These are phyloP conservation scores for Cerceris ruficornis DNA, from an alignment of 2,888 invertebrate genomes.

Conservation along the genomic window DNA sequence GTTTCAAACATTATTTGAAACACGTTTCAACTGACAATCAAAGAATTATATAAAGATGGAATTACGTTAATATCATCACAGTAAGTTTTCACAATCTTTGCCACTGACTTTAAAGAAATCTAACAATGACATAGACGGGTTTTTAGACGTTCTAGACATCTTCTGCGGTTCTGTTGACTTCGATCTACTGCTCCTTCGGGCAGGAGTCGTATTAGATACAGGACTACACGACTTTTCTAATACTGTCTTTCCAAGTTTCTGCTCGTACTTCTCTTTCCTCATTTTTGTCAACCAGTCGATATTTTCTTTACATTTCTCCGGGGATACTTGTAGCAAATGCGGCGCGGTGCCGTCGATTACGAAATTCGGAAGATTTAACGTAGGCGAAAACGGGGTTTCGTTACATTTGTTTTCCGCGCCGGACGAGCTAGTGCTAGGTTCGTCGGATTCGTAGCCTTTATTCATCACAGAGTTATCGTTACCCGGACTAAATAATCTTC, in stretches of 20 bases:
- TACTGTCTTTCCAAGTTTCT: slow-evolving; percentile 71
- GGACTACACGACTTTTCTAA: slow-evolving; percentile 69
- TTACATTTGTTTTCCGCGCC: slow-evolving; percentile 62
- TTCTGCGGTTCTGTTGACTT: slow-evolving; percentile 72
- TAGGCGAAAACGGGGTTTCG: slow-evolving; percentile 83
- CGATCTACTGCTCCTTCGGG: slow-evolving; percentile 66
- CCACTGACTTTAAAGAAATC: slow-evolving; percentile 69
- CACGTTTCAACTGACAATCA: slow-evolving; percentile 7
- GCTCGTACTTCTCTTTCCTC: slow-evolving; percentile 83
- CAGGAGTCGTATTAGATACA: slow-evolving; percentile 59
- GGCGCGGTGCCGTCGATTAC: slow-evolving; percentile 90
- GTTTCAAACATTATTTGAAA: slow-evolving; percentile 20
- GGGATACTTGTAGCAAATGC: slow-evolving; percentile 88
- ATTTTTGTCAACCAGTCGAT: slow-evolving; percentile 89
- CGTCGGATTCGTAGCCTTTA: slow-evolving; percentile 69
- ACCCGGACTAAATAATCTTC: slow-evolving; percentile 82
- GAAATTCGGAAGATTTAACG: slow-evolving; percentile 89
- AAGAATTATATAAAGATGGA: slow-evolving; percentile 17
- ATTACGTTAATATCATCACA: slow-evolving; percentile 27
- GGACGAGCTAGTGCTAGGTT: slow-evolving; percentile 71
- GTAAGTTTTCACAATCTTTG: slow-evolving; percentile 43
- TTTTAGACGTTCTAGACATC: slow-evolving; percentile 60
- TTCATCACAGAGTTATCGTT: slow-evolving; percentile 33
- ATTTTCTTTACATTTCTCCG: slow-evolving; percentile 85
- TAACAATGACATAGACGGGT: slow-evolving; percentile 67